These are phyloP conservation scores for Diglossa cyanea DNA, from an alignment of 2,797 vertebrate species.

Conservation along the genomic window DNA sequence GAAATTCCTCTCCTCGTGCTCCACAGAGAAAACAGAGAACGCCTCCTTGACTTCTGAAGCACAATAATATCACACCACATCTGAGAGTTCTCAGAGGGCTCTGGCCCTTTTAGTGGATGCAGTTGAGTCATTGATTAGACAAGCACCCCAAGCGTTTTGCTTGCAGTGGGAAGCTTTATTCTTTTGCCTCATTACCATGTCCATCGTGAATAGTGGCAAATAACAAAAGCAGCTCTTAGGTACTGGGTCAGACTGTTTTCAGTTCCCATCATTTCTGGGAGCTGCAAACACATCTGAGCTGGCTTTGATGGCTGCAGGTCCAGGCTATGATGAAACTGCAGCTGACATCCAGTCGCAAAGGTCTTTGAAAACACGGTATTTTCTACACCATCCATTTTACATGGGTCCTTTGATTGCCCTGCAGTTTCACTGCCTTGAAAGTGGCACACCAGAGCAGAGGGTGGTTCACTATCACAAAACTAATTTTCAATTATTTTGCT, in stretches of 20 bases:
- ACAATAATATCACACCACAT: neutral
- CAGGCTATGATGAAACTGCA: neutral
- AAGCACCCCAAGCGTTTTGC: neutral
- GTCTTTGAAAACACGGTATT: neutral
- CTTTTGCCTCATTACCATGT: neutral
- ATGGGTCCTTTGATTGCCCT: neutral
- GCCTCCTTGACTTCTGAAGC: neutral
- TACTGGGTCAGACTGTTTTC: neutral
- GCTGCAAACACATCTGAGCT: neutral
- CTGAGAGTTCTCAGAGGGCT: neutral
- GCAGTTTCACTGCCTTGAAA: neutral
- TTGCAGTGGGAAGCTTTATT: neutral
- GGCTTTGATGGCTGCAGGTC: constrained; percentile 15
- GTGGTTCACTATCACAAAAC: neutral
- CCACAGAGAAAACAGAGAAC: neutral
- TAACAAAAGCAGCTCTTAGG: neutral
- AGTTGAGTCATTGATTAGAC: neutral
- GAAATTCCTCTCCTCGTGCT: neutral
- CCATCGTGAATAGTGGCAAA: neutral
- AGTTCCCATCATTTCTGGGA: neutral
- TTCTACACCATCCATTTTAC: neutral
- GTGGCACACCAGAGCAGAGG: neutral
- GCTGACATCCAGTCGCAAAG: neutral
- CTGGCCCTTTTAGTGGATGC: neutral
- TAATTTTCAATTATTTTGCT: neutral